Conservation (phyloP, 1,140 invertebrate species). For the Euwallacea similis region DNA sequence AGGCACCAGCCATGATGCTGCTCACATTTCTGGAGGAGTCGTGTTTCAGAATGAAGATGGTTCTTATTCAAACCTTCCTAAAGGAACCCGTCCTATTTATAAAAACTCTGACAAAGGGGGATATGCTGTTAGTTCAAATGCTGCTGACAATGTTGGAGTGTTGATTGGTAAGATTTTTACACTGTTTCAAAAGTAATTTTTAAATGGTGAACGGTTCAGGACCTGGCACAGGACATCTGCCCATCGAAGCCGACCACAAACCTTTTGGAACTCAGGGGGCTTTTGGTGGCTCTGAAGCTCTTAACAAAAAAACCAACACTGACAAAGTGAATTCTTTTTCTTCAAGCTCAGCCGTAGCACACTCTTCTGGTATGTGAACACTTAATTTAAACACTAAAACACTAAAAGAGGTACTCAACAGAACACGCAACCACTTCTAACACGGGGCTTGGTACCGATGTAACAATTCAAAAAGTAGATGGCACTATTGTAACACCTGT, state of each 20-base stretch:
- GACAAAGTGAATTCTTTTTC: no score
- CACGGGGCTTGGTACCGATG: slow-evolving; percentile 5
- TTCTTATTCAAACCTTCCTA: slow-evolving; percentile 4
- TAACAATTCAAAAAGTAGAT: slow-evolving; percentile 18
- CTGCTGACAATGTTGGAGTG: slow-evolving; percentile 26
- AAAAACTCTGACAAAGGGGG: slow-evolving; percentile 24
- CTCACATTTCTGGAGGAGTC: slow-evolving; percentile 12
- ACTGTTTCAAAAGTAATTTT: background rate
- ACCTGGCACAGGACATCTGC: slow-evolving; percentile 30
- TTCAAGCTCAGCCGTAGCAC: background rate
- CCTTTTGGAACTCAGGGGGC: slow-evolving; percentile 19
- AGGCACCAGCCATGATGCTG: slow-evolving; percentile 21
- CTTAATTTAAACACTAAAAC: background rate
- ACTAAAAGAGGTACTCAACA: background rate
- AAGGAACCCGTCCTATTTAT: slow-evolving; percentile 13
- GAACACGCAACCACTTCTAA: background rate
- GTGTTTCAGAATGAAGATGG: slow-evolving; percentile 27
- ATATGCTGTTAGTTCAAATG: slow-evolving; percentile 25
- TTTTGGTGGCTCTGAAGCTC: slow-evolving; percentile 20
- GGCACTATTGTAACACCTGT: slow-evolving; percentile 5
- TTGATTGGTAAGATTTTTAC: slow-evolving; percentile 17
- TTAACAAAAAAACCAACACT: no score
- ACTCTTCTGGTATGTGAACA: slow-evolving; percentile 2
- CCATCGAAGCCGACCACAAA: slow-evolving; percentile 20
- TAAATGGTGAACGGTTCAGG: background rate